Evolutionary conservation across 1,140 invertebrate genomes (phyloP).

Genomic region (Acyrthosiphon pisum): DNA sequence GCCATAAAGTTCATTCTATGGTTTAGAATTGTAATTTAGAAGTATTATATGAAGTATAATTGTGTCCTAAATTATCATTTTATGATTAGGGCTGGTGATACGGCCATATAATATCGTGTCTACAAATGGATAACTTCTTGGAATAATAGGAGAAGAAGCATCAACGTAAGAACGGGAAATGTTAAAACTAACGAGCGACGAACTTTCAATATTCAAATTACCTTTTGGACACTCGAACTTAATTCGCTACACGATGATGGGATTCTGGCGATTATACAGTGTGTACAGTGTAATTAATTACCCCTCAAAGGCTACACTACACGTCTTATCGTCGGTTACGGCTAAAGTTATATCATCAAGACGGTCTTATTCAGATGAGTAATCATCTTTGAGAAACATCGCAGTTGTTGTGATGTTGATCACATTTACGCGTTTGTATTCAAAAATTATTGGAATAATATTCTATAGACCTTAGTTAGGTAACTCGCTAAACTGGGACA

Average conservation of each 20-base stretch:
- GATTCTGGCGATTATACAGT: not conserved
- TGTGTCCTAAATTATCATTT: not conserved
- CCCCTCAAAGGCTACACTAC: not conserved
- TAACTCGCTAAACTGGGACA: too few species aligned
- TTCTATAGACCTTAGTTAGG: not conserved
- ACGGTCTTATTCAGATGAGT: not conserved
- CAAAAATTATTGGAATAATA: not conserved
- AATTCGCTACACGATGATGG: not conserved
- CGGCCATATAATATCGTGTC: not conserved
- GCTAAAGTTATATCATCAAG: not conserved
- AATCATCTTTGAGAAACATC: not conserved
- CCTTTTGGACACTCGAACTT: not conserved
- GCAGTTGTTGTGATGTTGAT: not conserved
- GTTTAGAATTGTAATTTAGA: not conserved
- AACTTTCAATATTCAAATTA: slow-evolving; percentile 19
- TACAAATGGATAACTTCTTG: not conserved
- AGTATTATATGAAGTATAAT: not conserved
- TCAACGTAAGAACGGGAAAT: not conserved
- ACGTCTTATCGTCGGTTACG: not conserved
- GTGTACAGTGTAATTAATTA: slow-evolving; percentile 36
- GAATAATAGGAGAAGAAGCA: not conserved
- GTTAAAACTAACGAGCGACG: not conserved
- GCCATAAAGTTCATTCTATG: not conserved
- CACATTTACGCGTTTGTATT: not conserved
- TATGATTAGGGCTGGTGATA: not conserved